Conservation (phyloP, 2,888 invertebrate genomes). For the Ennomos erosarius region DNA sequence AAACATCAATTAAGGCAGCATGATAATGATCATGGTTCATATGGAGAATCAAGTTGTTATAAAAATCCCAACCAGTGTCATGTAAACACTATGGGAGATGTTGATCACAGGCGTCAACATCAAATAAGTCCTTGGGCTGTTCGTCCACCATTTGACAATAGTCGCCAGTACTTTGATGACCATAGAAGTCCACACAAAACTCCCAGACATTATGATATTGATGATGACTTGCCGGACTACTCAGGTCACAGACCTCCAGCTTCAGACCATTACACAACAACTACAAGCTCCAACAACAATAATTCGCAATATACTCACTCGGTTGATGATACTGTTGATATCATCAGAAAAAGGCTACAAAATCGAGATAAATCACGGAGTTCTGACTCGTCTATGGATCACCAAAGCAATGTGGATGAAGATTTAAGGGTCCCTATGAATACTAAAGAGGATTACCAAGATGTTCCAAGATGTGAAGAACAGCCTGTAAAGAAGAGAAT, state of each 20-base stretch:
- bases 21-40: conserved; percentile 43
- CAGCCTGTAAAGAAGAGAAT: conserved; percentile 59
- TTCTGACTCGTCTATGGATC: conserved; percentile 45
- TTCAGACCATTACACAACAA: conserved; percentile 75
- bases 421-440: conserved; percentile 37
- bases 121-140: conserved; percentile 54
- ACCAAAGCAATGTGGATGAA: conserved; percentile 44
- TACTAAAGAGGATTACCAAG: conserved; percentile 36
- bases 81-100: conserved; percentile 71
- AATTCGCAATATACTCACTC: conserved; percentile 70
- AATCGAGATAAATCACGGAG: conserved; percentile 63
- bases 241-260: conserved; percentile 75
- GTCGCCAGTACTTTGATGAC: conserved; percentile 51
- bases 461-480: conserved; percentile 54
- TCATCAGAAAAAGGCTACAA: conserved; percentile 67
- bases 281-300: conserved; percentile 65
- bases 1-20: conserved; percentile 46
- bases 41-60: conserved; percentile 44
- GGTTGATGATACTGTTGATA: conserved; percentile 78
- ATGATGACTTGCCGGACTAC: conserved; percentile 56
- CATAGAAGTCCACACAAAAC: conserved; percentile 52
- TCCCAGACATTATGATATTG: conserved; percentile 47
- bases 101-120: conserved; percentile 61
- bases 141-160: conserved; percentile 45
- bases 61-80: conserved; percentile 44